phyloP scores from a whole-genome alignment of 1,140 invertebrate genomes.

The Drosophila erecta region DNA sequence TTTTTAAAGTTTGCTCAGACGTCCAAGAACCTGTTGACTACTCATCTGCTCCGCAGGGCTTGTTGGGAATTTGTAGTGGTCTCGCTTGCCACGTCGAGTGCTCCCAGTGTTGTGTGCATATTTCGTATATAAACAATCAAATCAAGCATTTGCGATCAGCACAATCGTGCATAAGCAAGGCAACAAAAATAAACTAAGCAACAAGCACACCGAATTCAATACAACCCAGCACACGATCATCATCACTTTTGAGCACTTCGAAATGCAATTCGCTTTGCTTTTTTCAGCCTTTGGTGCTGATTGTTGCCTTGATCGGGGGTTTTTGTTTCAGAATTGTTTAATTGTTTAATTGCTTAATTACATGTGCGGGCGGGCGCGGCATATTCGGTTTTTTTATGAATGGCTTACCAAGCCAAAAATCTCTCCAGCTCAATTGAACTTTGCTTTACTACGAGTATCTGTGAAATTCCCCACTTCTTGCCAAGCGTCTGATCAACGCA shows the following conservation, averaged over 20 bases:
- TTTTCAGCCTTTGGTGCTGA: slow-evolving; percentile 18
- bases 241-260: slow-evolving; percentile 57
- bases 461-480: slow-evolving; percentile 44
- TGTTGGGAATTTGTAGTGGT: slow-evolving; percentile 14
- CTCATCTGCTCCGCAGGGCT: slow-evolving; percentile 2
- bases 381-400: slow-evolving; percentile 35
- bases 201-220: slow-evolving; percentile 47
- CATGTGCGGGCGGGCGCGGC: slow-evolving; percentile 33
- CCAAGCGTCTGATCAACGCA: slow-evolving; percentile 45
- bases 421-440: slow-evolving; percentile 26
- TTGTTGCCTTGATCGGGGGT: slow-evolving; percentile 19
- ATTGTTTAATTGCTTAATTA: slow-evolving; percentile 68
- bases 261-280: slow-evolving; percentile 54
- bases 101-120: slow-evolving; percentile 60
- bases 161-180: slow-evolving; percentile 59
- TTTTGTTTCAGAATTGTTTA: slow-evolving; percentile 47
- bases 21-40: slow-evolving; percentile 21
- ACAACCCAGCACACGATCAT: slow-evolving; percentile 58
- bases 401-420: slow-evolving; percentile 32
- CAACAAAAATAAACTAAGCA: slow-evolving; percentile 31
- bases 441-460: slow-evolving; percentile 44
- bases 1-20: slow-evolving; percentile 18
- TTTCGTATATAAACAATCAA: slow-evolving; percentile 76
- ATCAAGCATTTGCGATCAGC: slow-evolving; percentile 75
- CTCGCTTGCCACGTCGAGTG: slow-evolving; percentile 40